These are phyloP conservation scores for Tethea ocularis DNA, from an alignment of 2,888 invertebrate species.

Conservation along the genomic window DNA sequence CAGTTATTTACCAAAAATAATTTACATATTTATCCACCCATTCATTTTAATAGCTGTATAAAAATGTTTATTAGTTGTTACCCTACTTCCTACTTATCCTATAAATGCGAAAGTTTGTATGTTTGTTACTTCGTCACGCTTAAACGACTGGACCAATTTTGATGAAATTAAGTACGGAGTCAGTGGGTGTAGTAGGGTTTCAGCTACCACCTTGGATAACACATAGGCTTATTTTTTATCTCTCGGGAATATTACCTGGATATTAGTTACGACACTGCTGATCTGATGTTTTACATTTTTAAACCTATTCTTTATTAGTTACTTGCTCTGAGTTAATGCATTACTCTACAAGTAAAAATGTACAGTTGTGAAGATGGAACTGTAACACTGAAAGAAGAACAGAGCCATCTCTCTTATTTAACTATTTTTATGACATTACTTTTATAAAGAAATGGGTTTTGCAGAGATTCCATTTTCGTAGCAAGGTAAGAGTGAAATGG, in stretches of 20 bases:
- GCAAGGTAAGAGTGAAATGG: slow-evolving; percentile 37
- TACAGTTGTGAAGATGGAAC: slow-evolving; percentile 68
- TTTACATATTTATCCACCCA: slow-evolving; percentile 6
- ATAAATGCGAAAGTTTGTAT: too few species aligned
- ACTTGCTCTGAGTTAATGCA: slow-evolving; percentile 18
- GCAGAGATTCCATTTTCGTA: slow-evolving; percentile 27
- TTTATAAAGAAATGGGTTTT: slow-evolving; percentile 63
- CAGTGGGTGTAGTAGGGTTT: too few species aligned
- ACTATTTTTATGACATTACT: slow-evolving; percentile 74
- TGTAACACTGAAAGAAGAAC: slow-evolving; percentile 63
- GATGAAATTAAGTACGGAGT: too few species aligned
- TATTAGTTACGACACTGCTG: too few species aligned
- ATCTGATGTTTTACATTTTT: too few species aligned
- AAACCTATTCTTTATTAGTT: background rate
- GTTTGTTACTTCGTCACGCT: too few species aligned
- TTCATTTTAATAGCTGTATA: slow-evolving; percentile 18
- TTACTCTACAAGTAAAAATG: slow-evolving; percentile 57
- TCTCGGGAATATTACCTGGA: too few species aligned
- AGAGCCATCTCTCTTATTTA: slow-evolving; percentile 69
- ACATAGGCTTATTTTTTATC: too few species aligned
- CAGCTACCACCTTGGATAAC: too few species aligned
- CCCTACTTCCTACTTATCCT: slow-evolving; percentile 21
- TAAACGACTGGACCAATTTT: too few species aligned
- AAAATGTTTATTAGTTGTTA: slow-evolving; percentile 18
- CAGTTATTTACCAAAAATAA: slow-evolving; percentile 7